Evolutionary conservation across 2,888 invertebrate genomes (phyloP).

Genomic region (Phrixothrix hirtus): DNA sequence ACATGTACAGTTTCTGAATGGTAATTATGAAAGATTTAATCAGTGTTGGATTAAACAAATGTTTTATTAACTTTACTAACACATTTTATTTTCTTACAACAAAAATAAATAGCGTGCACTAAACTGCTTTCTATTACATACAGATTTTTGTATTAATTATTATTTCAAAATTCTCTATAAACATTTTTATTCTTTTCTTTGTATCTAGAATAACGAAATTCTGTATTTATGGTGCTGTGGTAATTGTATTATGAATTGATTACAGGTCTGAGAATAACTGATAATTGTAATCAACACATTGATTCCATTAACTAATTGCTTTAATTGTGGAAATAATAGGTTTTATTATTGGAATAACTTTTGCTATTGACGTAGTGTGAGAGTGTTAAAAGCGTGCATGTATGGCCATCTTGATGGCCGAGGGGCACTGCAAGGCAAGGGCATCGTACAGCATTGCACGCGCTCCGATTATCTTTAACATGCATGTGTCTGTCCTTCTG

Average conservation of each 20-base stretch:
- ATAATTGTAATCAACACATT: constrained; percentile 21
- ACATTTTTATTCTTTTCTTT: neutral
- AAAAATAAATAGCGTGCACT: constrained; percentile 12
- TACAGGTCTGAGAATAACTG: constrained; percentile 32
- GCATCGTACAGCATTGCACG: constrained; percentile 54
- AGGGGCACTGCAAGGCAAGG: constrained; percentile 55
- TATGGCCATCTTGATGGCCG: constrained; percentile 36
- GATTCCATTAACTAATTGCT: constrained; percentile 25
- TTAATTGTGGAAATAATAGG: constrained; percentile 25
- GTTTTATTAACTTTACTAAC: constrained; percentile 25
- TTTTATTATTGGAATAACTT: constrained; percentile 23
- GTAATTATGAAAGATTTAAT: constrained; percentile 7
- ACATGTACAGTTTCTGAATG: constrained; percentile 15
- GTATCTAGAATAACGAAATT: neutral
- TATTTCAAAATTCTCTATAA: neutral
- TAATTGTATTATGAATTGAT: constrained; percentile 28
- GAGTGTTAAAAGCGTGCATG: constrained; percentile 32
- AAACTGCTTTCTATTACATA: constrained; percentile 20
- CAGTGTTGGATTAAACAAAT: constrained; percentile 5
- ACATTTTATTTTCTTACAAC: constrained; percentile 20
- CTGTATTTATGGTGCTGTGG: constrained; percentile 18
- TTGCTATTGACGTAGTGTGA: constrained; percentile 28
- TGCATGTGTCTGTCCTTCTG: constrained; percentile 48
- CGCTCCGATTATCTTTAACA: constrained; percentile 49
- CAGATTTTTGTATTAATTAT: neutral